Percentiles rank a stretch among this genome's conserved stretches.
Evolutionary conservation across 2,113 vertebrate genomes (phyloP).

Genomic region (Sander vitreus): DNA sequence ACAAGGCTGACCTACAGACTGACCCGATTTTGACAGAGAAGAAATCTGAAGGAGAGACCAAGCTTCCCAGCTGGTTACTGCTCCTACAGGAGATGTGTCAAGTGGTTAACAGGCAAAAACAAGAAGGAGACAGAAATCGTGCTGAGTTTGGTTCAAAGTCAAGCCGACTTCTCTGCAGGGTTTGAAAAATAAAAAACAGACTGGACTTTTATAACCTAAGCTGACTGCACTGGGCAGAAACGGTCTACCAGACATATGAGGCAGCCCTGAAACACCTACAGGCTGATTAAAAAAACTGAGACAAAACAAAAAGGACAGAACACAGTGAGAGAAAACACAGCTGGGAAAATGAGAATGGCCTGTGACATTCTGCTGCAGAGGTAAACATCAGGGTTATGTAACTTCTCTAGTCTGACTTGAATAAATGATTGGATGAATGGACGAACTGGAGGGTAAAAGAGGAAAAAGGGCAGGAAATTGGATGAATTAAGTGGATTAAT

Average conservation of each 20-base stretch:
- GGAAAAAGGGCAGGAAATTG: neutral
- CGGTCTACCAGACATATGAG: neutral
- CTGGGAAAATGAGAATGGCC: constrained; percentile 85
- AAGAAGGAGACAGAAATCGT: constrained; percentile 23
- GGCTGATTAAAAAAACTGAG: constrained; percentile 20
- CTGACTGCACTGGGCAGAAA: constrained; percentile 3
- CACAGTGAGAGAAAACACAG: constrained; percentile 48
- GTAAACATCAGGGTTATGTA: constrained; percentile 81
- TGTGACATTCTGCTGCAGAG: constrained; percentile 92
- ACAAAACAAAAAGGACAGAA: constrained; percentile 32
- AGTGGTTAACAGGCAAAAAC: constrained; percentile 22
- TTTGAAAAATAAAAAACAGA: constrained; percentile 7
- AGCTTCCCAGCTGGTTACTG: constrained; percentile 32
- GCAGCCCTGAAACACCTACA: constrained; percentile 13
- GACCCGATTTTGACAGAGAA: constrained; percentile 1
- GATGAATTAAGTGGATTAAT: neutral
- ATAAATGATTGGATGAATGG: neutral
- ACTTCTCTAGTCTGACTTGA: constrained; percentile 39
- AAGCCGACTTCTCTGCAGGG: constrained; percentile 27
- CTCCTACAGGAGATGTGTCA: constrained; percentile 46
- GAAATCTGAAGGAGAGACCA: constrained; percentile 21
- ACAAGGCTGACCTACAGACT: constrained; percentile 10
- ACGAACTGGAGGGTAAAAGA: neutral
- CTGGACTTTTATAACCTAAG: constrained; percentile 30
- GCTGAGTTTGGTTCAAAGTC: constrained; percentile 44